Conservation (phyloP, 2,113 vertebrate species). For the Planiliza haematocheilus region DNA sequence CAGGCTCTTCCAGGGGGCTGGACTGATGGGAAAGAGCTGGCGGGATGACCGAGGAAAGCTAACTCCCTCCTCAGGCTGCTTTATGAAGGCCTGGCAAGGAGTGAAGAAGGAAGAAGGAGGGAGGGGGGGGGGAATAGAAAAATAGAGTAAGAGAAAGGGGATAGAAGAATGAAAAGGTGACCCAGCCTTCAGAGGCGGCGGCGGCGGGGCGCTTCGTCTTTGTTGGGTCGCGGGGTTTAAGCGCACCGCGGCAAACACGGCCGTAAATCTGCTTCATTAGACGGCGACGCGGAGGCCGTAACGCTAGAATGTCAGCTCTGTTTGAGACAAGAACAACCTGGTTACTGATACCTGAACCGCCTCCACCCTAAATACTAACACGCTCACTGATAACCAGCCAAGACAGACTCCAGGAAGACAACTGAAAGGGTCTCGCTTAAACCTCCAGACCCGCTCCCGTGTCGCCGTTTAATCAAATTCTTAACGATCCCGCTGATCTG, state of each 20-base stretch:
- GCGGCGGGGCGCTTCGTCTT: constrained; percentile 11
- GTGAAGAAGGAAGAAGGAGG: constrained; percentile 33
- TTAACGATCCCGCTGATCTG: constrained; percentile 19
- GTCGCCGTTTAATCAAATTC: constrained; percentile 19
- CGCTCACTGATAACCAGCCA: constrained; percentile 34
- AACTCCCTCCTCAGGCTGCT: constrained; percentile 69
- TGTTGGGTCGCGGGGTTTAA: constrained; percentile 54
- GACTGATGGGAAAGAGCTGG: constrained; percentile 81
- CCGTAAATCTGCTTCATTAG: constrained; percentile 70
- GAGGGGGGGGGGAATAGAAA: constrained; percentile 9
- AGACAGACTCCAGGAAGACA: background rate
- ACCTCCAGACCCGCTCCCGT: too few species aligned
- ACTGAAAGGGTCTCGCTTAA: background rate
- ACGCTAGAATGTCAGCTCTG: constrained; percentile 66
- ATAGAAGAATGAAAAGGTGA: constrained; percentile 32
- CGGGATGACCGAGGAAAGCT: constrained; percentile 60
- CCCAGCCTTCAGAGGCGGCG: constrained; percentile 26
- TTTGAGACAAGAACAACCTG: constrained; percentile 53
- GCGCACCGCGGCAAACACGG: constrained; percentile 46
- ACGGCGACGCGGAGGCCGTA: constrained; percentile 45
- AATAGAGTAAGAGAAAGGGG: constrained; percentile 16
- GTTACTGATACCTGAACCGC: constrained; percentile 52
- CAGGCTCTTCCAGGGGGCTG: constrained; percentile 74
- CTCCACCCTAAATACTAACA: constrained; percentile 60
- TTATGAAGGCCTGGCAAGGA: constrained; percentile 73